Conservation (phyloP, 30 jellyfish, hydroid and myxozoan genomes). For the Hydractinia symbiolongicarpus region DNA sequence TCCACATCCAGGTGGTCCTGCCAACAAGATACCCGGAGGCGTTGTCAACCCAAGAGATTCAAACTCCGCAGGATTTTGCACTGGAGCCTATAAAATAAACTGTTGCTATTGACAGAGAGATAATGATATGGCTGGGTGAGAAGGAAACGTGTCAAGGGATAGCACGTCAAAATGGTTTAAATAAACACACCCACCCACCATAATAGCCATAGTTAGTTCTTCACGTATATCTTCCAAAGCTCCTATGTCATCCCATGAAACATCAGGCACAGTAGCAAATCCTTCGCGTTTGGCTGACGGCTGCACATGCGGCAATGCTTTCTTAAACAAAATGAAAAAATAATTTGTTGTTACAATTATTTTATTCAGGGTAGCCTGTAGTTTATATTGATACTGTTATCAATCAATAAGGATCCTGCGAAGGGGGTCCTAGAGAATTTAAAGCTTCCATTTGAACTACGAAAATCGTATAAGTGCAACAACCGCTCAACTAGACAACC, state of each 20-base stretch:
- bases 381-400: not conserved
- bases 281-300: conserved; percentile 99
- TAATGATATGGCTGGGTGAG: not conserved
- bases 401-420: not conserved
- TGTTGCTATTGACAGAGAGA: not conserved
- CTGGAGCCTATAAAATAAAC: conserved; percentile 78
- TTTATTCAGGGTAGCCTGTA: not conserved
- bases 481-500: too few species aligned
- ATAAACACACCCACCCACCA: conserved; percentile 37
- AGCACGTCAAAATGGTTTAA: too few species aligned
- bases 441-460: too few species aligned
- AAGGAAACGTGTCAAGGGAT: too few species aligned
- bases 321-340: conserved; percentile 18
- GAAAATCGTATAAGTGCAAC: too few species aligned
- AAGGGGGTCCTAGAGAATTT: too few species aligned
- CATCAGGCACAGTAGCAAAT: conserved; percentile 97
- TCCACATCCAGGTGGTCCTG: conserved; percentile 99
- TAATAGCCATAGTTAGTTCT: conserved; percentile 74
- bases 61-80: conserved; percentile 66
- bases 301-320: conserved; percentile 75
- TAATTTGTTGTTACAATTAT: not conserved
- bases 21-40: conserved; percentile 96
- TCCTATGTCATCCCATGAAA: conserved; percentile 95
- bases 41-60: conserved; percentile 74
- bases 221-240: conserved; percentile 93